Evolutionary conservation across 2,888 invertebrate genomes (phyloP).

Genomic region (Heliconius hortense): DNA sequence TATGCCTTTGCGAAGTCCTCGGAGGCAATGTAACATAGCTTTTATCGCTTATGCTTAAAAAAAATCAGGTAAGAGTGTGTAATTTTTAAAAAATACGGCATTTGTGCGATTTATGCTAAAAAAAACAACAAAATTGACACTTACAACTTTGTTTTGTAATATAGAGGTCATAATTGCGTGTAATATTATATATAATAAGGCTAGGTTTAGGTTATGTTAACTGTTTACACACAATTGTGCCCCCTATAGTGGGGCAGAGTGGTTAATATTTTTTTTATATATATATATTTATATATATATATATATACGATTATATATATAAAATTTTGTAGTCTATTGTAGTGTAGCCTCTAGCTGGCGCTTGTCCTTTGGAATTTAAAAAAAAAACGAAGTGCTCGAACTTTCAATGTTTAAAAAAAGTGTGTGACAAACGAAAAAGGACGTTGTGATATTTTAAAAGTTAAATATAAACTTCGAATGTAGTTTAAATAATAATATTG

Average conservation of each 20-base stretch:
- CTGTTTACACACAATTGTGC: slow-evolving; percentile 29
- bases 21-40: slow-evolving; percentile 1
- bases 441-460: slow-evolving; percentile 56
- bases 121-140: slow-evolving; percentile 3
- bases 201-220: slow-evolving; percentile 33
- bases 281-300: slow-evolving; percentile 25
- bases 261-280: slow-evolving; percentile 29
- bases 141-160: slow-evolving; percentile 2
- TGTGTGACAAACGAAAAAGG: slow-evolving; percentile 53
- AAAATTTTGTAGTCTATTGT: slow-evolving; percentile 18
- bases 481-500: slow-evolving; percentile 47
- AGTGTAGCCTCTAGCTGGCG: slow-evolving; percentile 17
- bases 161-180: slow-evolving; percentile 35
- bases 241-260: slow-evolving; percentile 23
- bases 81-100: neutral
- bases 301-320: slow-evolving; percentile 2
- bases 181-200: slow-evolving; percentile 33
- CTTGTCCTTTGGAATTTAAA: slow-evolving; percentile 3
- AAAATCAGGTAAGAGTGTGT: neutral
- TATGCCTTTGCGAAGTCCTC: slow-evolving; percentile 45
- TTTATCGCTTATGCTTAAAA: slow-evolving; percentile 10
- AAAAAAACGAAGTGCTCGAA: slow-evolving; percentile 17
- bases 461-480: slow-evolving; percentile 53
- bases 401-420: slow-evolving; percentile 20
- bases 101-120: slow-evolving; percentile 10